Percentiles rank a stretch among this genome's conserved stretches.
phyloP scores from a whole-genome alignment of 2,888 invertebrate species.

The Vanessa cardui region DNA sequence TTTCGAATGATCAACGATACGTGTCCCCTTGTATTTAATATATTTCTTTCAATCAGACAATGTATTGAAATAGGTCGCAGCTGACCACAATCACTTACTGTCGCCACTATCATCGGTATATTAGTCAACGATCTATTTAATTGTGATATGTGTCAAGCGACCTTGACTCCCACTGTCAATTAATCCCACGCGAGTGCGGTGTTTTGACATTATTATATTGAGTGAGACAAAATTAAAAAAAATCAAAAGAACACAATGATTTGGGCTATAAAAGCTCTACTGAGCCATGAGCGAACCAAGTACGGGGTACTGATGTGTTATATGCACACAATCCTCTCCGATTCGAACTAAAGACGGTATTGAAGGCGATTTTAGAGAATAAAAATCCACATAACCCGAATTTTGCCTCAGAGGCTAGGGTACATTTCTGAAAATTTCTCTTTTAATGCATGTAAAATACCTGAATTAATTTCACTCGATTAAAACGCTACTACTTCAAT shows the following conservation, averaged over 20 bases:
- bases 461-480: no score
- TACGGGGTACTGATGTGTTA: no score
- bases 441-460: no score
- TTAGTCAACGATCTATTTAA: conserved; percentile 13
- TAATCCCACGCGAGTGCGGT: background rate
- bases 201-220: background rate
- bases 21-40: background rate
- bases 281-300: no score
- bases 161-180: background rate
- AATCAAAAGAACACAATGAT: background rate
- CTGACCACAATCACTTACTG: conserved; percentile 59
- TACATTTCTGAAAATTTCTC: no score
- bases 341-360: no score
- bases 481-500: no score
- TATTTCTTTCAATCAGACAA: conserved; percentile 4
- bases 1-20: background rate
- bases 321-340: no score
- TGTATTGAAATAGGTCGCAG: conserved; percentile 48
- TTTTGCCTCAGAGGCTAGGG: no score
- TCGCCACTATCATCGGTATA: conserved; percentile 23
- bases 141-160: background rate
- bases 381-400: no score
- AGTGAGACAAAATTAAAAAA: background rate
- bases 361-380: no score
- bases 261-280: background rate